A percentile compares a stretch with the other conserved stretches of the same genome.
Conservation (phyloP, 2,797 vertebrate species). For the Poecilia picta region DNA sequence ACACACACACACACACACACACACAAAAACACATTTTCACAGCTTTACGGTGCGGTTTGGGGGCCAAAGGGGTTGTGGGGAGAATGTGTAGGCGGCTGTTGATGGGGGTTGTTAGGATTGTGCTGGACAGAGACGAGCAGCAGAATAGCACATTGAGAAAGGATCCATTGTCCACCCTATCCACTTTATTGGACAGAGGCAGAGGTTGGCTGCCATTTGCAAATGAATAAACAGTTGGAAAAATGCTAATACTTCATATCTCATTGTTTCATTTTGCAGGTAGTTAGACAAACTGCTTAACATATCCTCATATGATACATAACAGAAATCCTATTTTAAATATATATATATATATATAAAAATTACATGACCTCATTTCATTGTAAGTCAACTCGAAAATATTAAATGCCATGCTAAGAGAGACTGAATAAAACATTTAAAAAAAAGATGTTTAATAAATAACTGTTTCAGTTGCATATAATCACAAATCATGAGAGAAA, state of each 20-base stretch:
- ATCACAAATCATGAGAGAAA: not conserved
- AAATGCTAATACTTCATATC: conserved; percentile 11
- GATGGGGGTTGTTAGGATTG: conserved; percentile 42
- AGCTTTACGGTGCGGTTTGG: conserved; percentile 36
- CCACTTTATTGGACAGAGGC: conserved; percentile 51
- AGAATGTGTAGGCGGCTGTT: conserved; percentile 23
- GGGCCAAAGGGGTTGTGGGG: conserved; percentile 14
- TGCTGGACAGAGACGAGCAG: conserved; percentile 66
- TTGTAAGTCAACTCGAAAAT: not conserved
- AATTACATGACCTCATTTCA: not conserved
- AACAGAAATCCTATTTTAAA: not conserved
- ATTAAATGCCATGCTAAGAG: not conserved
- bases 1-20: not conserved
- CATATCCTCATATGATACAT: not conserved
- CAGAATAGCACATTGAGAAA: conserved; percentile 64
- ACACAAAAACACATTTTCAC: conserved; percentile 13
- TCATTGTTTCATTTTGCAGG: conserved; percentile 6
- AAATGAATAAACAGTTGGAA: conserved; percentile 13
- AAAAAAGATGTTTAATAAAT: not conserved
- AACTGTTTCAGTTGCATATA: not conserved
- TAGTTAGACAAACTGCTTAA: not conserved
- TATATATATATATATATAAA: too few species aligned
- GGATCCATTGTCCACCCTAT: conserved; percentile 67
- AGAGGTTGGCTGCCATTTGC: conserved; percentile 44
- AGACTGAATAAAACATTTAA: not conserved